Base-by-base conservation (phyloP, 2,797 vertebrate species). In the Karalla daura region DNA sequence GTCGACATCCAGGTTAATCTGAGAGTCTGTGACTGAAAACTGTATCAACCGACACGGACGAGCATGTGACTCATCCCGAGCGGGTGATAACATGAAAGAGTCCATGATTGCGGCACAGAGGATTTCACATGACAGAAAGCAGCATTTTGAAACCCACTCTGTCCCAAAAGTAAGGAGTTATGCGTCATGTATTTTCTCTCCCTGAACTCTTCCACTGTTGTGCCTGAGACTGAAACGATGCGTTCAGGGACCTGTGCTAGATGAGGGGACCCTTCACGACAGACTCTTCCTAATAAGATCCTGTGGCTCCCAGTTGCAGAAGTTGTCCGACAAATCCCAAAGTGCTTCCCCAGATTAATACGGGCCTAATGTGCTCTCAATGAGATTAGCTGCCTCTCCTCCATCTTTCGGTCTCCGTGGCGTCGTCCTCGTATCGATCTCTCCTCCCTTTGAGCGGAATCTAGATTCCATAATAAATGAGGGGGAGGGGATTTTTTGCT, bases 301-400 rank as follows among this genome's bases (percentile, higher is more conserved):
- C 20, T 4, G 13, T 4, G 13, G 27, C 53, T 37, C 71, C 74
- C 27, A 11, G 45, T 46, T 63, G 60, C 51, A 63, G 63, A 76
- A 11, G 11, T 61, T 32, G 5, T 44, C 50, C 53, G 21, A 69
- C 36, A 51, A 50, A 46, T 27, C 23, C 11, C 11, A 71, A 74
- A 53, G 46, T 72, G 61, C 13, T 2, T 62, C 71, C n/a, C 30
- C 28, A 30, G 44, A 63, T 46, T 52, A 15, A 18, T 28, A 49
- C 32, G 17, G 40, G 37, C 36, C 44, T 70, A 50, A 77, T 74
- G 32, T 61, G 20, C 28, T 54, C 36, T 59, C 28, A 63, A 71
- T 76, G 25, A 33, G 20, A 76, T 70, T 60, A 63, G 35, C 23
- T 28, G 18, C 37, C 53, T 20, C 62, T 39, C 11, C 2, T 23